Conservation (phyloP, 1,140 invertebrate species). For the Pseudomyrmex gracilis region DNA sequence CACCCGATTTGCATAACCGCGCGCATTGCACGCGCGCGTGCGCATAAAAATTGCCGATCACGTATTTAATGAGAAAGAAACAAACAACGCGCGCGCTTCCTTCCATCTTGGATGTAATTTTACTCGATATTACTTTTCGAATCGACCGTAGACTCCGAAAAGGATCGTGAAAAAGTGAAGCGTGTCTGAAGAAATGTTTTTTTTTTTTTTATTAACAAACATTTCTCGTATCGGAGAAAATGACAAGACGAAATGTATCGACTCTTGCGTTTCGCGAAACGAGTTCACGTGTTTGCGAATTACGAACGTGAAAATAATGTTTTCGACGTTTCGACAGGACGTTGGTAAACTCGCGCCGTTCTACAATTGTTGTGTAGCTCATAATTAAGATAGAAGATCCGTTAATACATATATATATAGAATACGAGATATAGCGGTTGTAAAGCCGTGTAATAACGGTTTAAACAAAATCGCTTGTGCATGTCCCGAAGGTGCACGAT, state of each 20-base stretch:
- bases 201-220: too few relatives aligned
- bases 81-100: neutral
- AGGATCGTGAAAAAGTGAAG: too few relatives aligned
- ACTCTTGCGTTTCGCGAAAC: neutral
- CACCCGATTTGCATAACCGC: neutral
- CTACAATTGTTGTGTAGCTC: neutral
- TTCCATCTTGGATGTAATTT: neutral
- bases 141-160: too few relatives aligned
- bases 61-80: neutral
- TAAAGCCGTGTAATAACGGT: neutral
- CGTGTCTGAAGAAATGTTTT: too few relatives aligned
- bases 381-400: conserved; percentile 8
- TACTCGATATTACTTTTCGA: neutral
- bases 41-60: neutral
- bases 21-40: neutral
- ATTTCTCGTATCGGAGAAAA: too few relatives aligned
- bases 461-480: too few relatives aligned
- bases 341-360: neutral
- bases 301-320: neutral
- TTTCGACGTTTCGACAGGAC: neutral
- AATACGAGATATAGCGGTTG: conserved; percentile 9
- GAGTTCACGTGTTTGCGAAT: neutral
- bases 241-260: neutral
- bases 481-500: too few relatives aligned
- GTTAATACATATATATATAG: conserved; percentile 27